phyloP scores from a whole-genome alignment of 2,888 invertebrate genomes.

The Unio delphinus region DNA sequence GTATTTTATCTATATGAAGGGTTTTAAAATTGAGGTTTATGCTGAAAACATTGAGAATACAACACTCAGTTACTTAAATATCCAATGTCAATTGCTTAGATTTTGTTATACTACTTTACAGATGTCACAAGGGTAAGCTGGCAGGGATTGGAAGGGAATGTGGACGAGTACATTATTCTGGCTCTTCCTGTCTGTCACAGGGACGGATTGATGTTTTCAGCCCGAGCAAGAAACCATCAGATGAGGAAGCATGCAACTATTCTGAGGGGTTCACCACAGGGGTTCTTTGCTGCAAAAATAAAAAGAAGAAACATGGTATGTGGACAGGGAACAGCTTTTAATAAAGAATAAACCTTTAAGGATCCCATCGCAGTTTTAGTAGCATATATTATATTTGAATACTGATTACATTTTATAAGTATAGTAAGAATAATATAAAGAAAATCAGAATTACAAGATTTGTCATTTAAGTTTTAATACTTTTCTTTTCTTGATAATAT shows the following conservation, averaged over 20 bases:
- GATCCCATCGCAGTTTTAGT: neutral
- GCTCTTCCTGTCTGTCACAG: conserved; percentile 59
- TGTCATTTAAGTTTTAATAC: too few species aligned
- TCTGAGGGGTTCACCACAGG: conserved; percentile 59
- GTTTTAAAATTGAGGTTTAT: too few species aligned
- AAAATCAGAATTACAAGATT: too few species aligned
- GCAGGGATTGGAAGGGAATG: conserved; percentile 66
- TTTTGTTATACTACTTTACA: conserved; percentile 19
- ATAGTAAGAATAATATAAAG: too few species aligned
- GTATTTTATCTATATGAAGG: too few species aligned
- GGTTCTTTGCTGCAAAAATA: conserved; percentile 64
- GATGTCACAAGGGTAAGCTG: conserved; percentile 59
- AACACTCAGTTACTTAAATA: too few species aligned
- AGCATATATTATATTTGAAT: too few species aligned
- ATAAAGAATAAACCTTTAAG: neutral
- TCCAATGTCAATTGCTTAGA: too few species aligned
- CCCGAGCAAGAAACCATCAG: conserved; percentile 29
- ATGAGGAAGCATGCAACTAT: conserved; percentile 56
- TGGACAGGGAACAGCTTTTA: conserved; percentile 5
- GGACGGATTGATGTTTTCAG: conserved; percentile 67
- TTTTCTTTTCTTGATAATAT: too few species aligned
- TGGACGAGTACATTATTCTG: conserved; percentile 50
- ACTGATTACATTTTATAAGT: too few species aligned
- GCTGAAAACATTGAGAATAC: too few species aligned
- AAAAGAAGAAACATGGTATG: conserved; percentile 16